Conservation (phyloP, 2,113 vertebrate species). For the Aplodontia rufa region DNA sequence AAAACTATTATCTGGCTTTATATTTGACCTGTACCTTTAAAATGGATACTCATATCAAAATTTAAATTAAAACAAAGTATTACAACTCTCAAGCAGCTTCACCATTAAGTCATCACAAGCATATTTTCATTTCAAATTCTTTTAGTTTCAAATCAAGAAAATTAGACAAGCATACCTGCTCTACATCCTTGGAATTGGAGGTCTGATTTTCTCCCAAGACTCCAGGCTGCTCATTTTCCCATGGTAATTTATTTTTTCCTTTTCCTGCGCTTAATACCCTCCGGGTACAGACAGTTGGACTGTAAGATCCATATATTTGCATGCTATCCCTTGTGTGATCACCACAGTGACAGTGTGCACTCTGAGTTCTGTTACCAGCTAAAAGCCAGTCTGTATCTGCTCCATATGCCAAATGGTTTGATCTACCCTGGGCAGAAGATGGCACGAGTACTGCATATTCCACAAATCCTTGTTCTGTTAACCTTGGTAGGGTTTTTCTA, state of each 20-base stretch:
- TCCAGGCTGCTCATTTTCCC: conserved; percentile 87
- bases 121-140: conserved; percentile 35
- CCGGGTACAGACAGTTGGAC: conserved; percentile 81
- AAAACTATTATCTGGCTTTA: background rate
- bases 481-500: conserved; percentile 87
- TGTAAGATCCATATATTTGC: conserved; percentile 80
- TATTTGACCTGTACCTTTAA: background rate
- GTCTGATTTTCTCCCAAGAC: conserved; percentile 74
- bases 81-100: background rate
- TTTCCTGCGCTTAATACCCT: conserved; percentile 93
- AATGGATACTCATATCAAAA: background rate
- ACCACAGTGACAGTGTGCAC: conserved; percentile 85
- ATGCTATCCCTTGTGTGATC: conserved; percentile 68
- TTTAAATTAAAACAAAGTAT: conserved; percentile 34
- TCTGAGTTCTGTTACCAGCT: conserved; percentile 86
- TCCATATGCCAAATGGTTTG: conserved; percentile 76
- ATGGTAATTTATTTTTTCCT: conserved; percentile 94
- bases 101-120: background rate
- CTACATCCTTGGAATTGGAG: conserved; percentile 73
- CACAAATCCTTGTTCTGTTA: conserved; percentile 86
- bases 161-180: conserved; percentile 87
- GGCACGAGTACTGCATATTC: conserved; percentile 89
- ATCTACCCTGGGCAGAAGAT: conserved; percentile 80
- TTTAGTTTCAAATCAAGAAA: conserved; percentile 32
- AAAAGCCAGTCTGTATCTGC: conserved; percentile 93